These are phyloP conservation scores for Caprella mutica DNA, from an alignment of 2,888 invertebrate genomes.

Conservation along the genomic window DNA sequence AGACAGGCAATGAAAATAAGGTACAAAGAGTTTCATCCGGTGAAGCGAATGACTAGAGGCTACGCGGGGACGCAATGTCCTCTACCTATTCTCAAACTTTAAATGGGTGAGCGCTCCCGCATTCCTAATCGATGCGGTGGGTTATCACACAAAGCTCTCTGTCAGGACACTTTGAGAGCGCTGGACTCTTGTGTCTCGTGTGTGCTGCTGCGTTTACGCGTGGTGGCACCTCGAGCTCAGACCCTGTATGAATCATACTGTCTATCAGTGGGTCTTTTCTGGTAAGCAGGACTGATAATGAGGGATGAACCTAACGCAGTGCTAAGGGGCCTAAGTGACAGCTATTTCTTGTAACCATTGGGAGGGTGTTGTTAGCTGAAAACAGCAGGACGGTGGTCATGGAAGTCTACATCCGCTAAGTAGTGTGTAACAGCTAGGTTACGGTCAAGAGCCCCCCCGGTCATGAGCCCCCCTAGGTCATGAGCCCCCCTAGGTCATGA, in stretches of 20 bases:
- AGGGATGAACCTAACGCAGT: constrained; percentile 62
- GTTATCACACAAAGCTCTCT: constrained; percentile 36
- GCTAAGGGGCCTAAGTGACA: constrained; percentile 55
- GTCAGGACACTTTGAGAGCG: too few species aligned
- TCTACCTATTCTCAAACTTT: constrained; percentile 67
- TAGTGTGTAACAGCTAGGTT: constrained; percentile 53
- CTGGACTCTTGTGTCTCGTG: too few species aligned
- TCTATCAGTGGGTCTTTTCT: constrained; percentile 62
- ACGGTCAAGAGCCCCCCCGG: too few species aligned
- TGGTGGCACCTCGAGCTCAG: too few species aligned
- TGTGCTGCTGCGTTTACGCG: too few species aligned
- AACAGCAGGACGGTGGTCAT: constrained; percentile 47
- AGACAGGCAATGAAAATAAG: too few species aligned
- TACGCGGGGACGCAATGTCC: constrained; percentile 56
- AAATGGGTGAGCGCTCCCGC: constrained; percentile 55
- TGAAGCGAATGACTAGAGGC: constrained; percentile 66
- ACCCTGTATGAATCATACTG: too few species aligned
- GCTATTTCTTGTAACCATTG: constrained; percentile 50
- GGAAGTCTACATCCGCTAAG: constrained; percentile 60
- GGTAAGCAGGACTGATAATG: constrained; percentile 70
- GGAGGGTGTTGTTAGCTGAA: constrained; percentile 34
- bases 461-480: too few species aligned
- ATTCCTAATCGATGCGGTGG: constrained; percentile 11
- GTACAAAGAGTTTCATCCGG: constrained; percentile 57
- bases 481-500: too few species aligned